phyloP scores from a whole-genome alignment of 2,888 invertebrate genomes.

The Tipula helvola region DNA sequence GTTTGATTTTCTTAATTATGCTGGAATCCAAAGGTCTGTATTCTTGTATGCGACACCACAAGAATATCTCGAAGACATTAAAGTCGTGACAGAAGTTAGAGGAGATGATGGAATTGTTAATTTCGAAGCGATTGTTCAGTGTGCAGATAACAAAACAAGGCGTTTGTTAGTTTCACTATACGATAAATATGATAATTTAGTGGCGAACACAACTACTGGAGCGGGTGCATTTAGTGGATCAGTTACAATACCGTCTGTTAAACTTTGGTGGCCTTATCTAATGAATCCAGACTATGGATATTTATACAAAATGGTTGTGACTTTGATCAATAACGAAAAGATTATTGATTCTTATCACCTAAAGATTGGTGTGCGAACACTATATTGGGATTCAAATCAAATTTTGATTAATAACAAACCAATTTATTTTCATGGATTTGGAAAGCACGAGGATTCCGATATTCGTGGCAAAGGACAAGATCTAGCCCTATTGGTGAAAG shows the following conservation, averaged over 20 bases:
- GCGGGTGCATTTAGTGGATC: constrained; percentile 40
- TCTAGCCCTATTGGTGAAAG: constrained; percentile 71
- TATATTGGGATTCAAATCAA: constrained; percentile 62
- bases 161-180: constrained; percentile 32
- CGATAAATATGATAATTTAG: constrained; percentile 42
- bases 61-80: constrained; percentile 73
- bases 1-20: constrained; percentile 98
- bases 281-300: constrained; percentile 73
- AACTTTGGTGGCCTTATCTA: constrained; percentile 88
- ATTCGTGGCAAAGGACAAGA: constrained; percentile 87
- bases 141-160: constrained; percentile 12
- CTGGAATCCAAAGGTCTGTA: constrained; percentile 91
- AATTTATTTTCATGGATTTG: constrained; percentile 86
- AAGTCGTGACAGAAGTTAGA: constrained; percentile 56
- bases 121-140: constrained; percentile 25
- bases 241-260: constrained; percentile 54
- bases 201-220: constrained; percentile 41
- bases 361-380: constrained; percentile 73
- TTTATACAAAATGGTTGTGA: constrained; percentile 53
- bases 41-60: constrained; percentile 77
- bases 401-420: constrained; percentile 74
- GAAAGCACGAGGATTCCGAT: constrained; percentile 90
- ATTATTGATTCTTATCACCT: constrained; percentile 66
- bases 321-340: constrained; percentile 15
- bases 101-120: constrained; percentile 45